Conservation (phyloP, 1,140 invertebrate genomes). For the Aphelinus atriplicis region DNA sequence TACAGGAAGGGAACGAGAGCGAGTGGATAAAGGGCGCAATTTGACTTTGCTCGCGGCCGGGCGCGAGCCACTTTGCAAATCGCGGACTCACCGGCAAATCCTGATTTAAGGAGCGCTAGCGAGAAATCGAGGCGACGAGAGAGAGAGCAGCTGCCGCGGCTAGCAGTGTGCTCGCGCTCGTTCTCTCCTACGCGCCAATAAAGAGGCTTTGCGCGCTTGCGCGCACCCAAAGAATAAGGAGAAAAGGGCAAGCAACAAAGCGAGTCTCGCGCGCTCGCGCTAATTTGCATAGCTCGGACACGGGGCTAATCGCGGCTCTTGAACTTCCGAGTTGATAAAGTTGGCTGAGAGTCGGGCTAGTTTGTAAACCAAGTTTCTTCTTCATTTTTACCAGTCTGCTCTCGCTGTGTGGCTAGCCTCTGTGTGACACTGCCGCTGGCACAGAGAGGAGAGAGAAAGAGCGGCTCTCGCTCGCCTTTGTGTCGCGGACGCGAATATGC, state of each 20-base stretch:
- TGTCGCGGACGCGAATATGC: too few species aligned
- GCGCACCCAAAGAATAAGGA: too few species aligned
- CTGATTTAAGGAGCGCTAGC: constrained; percentile 32
- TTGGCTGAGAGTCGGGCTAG: background rate
- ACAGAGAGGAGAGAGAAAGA: too few species aligned
- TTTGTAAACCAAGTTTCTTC: constrained; percentile 16
- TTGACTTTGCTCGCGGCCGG: constrained; percentile 21
- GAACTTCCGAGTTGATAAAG: constrained; percentile 47
- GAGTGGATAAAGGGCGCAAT: constrained; percentile 1
- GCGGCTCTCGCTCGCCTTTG: background rate
- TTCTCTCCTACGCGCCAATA: constrained; percentile 1
- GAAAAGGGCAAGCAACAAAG: constrained; percentile 21
- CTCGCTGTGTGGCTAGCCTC: too few species aligned
- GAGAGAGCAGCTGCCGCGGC: background rate
- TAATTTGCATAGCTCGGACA: constrained; percentile 50
- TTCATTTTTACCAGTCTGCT: background rate
- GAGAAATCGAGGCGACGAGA: constrained; percentile 30
- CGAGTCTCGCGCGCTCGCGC: constrained; percentile 43
- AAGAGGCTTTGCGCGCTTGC: background rate
- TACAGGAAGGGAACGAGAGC: background rate
- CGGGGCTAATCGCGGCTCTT: constrained; percentile 51
- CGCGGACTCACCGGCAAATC: constrained; percentile 13
- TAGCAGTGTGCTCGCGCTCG: background rate
- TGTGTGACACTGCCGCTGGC: too few species aligned
- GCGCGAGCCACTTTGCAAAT: constrained; percentile 29